Evolutionary conservation across 2,113 vertebrate species (phyloP), one percentile per base, ranked within the genome.

Genomic region (Trichechus manatus): DNA sequence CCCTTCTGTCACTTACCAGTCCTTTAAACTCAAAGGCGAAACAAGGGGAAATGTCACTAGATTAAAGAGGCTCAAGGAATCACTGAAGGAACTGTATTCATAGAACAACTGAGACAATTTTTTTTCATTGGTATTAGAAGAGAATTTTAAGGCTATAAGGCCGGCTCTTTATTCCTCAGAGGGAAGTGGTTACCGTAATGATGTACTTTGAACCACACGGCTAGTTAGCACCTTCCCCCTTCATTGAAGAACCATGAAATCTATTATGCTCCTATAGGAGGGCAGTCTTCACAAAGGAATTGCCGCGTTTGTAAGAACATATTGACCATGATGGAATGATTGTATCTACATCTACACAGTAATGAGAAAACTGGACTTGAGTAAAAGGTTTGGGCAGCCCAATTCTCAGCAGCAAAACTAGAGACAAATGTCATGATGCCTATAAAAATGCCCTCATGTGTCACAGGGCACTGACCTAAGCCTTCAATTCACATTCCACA

Each of bases 281-380:
- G 61, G 19, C 47, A 91, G 53, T 94, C 93, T 93, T 80, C 91
- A 94, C 50, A 11, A 53, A 94, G 96, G 97, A 97, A 95, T 96
- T 82, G 87, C 61, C 89, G 81, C 68, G 92, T 96, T 93, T 94
- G 77, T 97, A 85, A 92, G 94, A 96, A 94, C 83, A 87, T 84
- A 96, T 74, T 97, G 95, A 96, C 82, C 95, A 96, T 93, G 90
- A 87, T 93, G 56, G 70, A 96, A 95, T 95, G 91, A 94, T 90
- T 97, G 95, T 87, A 87, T 70, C 83, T 75, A 91, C n/a, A 91
- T 84, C 74, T 87, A 89, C 77, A 89, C 68, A 61, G 80, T n/a
- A 80, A 86, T 72, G 64, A 91, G 80, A 96, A 93, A 97, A 98
- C 68, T 91, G 75, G 77, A 89, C 75, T 68, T 33, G 70, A 95